These are phyloP conservation scores for Rhimphoctona megacephalus DNA, from an alignment of 2,888 invertebrate genomes.

Conservation along the genomic window DNA sequence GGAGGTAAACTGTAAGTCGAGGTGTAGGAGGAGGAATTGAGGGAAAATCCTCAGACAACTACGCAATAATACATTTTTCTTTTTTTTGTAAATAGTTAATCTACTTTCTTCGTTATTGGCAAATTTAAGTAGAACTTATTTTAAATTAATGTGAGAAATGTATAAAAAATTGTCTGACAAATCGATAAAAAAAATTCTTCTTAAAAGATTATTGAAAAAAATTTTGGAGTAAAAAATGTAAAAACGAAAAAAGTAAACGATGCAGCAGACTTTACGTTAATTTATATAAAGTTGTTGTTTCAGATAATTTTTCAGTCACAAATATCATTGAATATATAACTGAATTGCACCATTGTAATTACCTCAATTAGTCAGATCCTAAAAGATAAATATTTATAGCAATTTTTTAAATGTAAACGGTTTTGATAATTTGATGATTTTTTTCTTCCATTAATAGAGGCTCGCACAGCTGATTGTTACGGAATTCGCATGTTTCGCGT, in stretches of 20 bases:
- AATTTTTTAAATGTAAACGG: not conserved
- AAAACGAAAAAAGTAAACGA: not conserved
- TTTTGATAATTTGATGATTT: not conserved
- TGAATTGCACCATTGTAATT: not conserved
- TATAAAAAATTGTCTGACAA: not conserved
- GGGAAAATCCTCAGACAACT: not conserved
- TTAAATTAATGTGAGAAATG: not conserved
- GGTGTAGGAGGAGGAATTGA: not conserved
- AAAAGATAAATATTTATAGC: not conserved
- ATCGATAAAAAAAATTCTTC: not conserved
- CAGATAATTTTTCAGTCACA: not conserved
- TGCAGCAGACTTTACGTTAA: not conserved
- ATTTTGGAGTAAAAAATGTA: not conserved
- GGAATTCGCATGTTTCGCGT: slow-evolving; percentile 30
- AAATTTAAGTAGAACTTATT: not conserved
- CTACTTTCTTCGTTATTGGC: not conserved
- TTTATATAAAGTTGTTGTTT: not conserved
- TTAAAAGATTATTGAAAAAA: not conserved
- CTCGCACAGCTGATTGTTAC: slow-evolving; percentile 10
- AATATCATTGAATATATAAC: not conserved
- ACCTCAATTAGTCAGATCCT: not conserved
- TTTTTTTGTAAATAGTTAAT: not conserved
- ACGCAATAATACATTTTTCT: not conserved
- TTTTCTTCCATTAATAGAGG: not conserved
- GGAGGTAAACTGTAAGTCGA: not conserved